Evolutionary conservation across 2,888 invertebrate species (phyloP).

Genomic region (Archips xylosteana): DNA sequence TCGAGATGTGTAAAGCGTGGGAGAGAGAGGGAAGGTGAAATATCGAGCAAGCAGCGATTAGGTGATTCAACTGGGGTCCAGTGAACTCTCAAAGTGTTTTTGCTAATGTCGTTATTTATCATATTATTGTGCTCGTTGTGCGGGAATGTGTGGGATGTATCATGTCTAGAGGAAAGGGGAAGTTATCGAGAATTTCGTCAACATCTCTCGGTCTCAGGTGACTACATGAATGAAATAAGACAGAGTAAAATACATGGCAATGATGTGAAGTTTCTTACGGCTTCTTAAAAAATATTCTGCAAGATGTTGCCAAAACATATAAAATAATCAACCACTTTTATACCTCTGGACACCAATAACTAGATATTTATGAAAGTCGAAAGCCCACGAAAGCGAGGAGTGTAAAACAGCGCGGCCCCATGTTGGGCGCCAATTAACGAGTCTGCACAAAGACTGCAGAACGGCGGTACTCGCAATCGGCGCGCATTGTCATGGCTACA

Average conservation of each 20-base stretch:
- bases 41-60: conserved; percentile 30
- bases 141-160: conserved; percentile 2
- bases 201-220: not conserved
- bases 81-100: conserved; percentile 41
- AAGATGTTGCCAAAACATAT: too few species aligned
- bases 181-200: not conserved
- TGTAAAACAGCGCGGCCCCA: conserved; percentile 15
- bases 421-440: conserved; percentile 35
- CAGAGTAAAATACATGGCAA: too few species aligned
- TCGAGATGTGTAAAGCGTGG: not conserved
- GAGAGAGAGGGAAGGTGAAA: conserved; percentile 24
- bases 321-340: too few species aligned
- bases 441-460: conserved; percentile 14
- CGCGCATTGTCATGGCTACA: conserved; percentile 9
- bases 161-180: not conserved
- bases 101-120: conserved; percentile 39
- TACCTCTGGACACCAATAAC: too few species aligned
- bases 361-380: too few species aligned
- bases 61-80: conserved; percentile 35
- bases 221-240: not conserved
- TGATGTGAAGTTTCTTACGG: too few species aligned
- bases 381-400: not conserved
- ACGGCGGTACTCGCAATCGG: conserved; percentile 10
- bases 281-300: too few species aligned
- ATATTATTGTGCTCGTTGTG: conserved; percentile 29